Evolutionary conservation across 2,888 invertebrate genomes (phyloP).

Genomic region (Ornithoptera alexandrae): DNA sequence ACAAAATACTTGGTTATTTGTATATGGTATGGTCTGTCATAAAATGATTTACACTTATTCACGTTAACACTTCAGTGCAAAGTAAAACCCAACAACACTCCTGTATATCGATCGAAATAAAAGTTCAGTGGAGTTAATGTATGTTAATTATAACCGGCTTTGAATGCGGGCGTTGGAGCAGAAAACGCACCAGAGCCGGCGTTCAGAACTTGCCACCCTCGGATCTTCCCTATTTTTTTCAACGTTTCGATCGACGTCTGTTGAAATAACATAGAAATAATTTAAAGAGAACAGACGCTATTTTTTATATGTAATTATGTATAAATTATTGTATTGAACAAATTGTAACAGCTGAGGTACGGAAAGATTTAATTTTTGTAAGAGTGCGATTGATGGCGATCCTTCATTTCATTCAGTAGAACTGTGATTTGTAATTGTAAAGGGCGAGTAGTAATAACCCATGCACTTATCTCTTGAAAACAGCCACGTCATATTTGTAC

Average conservation of each 20-base stretch:
- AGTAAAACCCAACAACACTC: neutral
- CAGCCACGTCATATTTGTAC: no score
- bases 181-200: conserved; percentile 30
- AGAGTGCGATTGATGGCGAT: no score
- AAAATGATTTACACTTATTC: neutral
- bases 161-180: conserved; percentile 28
- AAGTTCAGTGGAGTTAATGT: conserved; percentile 31
- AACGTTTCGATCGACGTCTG: conserved; percentile 19
- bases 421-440: no score
- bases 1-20: neutral
- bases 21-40: neutral
- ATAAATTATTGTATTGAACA: no score
- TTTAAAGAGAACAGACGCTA: neutral
- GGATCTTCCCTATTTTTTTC: conserved; percentile 38
- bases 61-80: neutral
- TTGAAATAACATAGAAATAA: neutral
- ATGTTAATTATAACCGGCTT: conserved; percentile 28
- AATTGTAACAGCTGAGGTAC: no score
- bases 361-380: no score
- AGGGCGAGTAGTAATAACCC: no score
- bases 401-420: no score
- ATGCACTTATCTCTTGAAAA: no score
- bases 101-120: conserved; percentile 22
- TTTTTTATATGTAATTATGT: no score
- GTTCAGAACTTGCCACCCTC: conserved; percentile 37